These are phyloP conservation scores for Scaptomyza caliginosa DNA, from an alignment of 2,888 invertebrate genomes.

Conservation along the genomic window DNA sequence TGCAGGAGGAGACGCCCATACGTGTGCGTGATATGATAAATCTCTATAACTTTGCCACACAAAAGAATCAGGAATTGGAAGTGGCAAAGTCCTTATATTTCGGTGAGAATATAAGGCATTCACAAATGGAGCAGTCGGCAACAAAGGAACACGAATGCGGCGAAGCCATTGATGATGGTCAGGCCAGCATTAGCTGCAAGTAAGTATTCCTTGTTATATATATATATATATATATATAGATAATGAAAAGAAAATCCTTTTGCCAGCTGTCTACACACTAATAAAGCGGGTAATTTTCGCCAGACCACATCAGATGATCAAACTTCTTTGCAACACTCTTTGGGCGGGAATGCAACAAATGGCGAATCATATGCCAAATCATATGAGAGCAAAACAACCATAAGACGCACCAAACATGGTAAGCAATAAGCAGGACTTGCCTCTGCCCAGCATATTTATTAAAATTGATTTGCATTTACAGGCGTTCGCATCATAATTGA, in stretches of 20 bases:
- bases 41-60: constrained; percentile 74
- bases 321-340: constrained; percentile 32
- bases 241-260: not conserved
- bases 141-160: constrained; percentile 33
- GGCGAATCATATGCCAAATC: constrained; percentile 51
- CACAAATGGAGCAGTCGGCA: constrained; percentile 8
- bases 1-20: constrained; percentile 48
- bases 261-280: constrained; percentile 4
- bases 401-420: constrained; percentile 81
- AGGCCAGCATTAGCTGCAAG: constrained; percentile 9
- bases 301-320: constrained; percentile 36
- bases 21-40: constrained; percentile 82
- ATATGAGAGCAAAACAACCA: constrained; percentile 83
- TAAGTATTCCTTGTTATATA: not conserved
- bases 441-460: too few species aligned
- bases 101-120: constrained; percentile 44
- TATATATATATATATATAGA: not conserved
- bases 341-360: not conserved
- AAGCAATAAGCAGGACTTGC: too few species aligned
- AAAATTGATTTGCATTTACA: constrained; percentile 36
- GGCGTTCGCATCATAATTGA: constrained; percentile 83
- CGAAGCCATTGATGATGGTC: constrained; percentile 7
- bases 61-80: constrained; percentile 67
- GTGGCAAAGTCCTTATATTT: constrained; percentile 72
- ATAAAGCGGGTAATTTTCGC: constrained; percentile 31